These are phyloP conservation scores for Drosophila leonis DNA, from an alignment of 2,888 invertebrate species.

Conservation along the genomic window DNA sequence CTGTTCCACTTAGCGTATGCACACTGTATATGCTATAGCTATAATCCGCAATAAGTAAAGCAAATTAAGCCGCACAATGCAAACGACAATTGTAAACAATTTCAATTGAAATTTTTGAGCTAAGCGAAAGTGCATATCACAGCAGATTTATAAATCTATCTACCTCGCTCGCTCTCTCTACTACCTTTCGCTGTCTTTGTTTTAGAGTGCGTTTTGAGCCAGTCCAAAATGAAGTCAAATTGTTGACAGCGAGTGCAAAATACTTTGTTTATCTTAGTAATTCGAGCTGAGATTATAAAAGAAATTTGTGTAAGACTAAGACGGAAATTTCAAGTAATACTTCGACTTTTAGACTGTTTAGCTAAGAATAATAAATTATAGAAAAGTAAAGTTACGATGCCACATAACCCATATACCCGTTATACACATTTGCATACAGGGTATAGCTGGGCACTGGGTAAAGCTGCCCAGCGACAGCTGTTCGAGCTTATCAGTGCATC, in stretches of 20 bases:
- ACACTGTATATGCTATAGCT: slow-evolving; percentile 26
- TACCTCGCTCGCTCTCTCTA: not conserved
- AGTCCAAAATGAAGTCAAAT: slow-evolving; percentile 43
- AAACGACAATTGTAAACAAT: slow-evolving; percentile 54
- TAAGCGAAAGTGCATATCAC: slow-evolving; percentile 58
- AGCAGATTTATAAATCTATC: slow-evolving; percentile 46
- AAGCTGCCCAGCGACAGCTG: slow-evolving; percentile 20
- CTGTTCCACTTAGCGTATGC: not conserved
- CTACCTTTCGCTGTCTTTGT: not conserved
- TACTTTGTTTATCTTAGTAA: not conserved
- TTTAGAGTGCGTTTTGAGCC: slow-evolving; percentile 38
- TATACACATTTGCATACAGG: not conserved
- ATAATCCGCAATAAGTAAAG: slow-evolving; percentile 24
- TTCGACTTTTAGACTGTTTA: not conserved
- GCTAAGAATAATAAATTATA: not conserved
- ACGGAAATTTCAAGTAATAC: not conserved
- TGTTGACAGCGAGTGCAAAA: not conserved
- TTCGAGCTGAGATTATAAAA: no score
- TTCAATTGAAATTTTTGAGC: slow-evolving; percentile 35
- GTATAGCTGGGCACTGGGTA: slow-evolving; percentile 9
- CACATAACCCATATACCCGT: not conserved
- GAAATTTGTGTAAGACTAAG: not conserved
- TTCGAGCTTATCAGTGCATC: slow-evolving; percentile 26
- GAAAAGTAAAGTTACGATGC: not conserved
- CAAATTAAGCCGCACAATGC: slow-evolving; percentile 61